A percentile compares a stretch with the other conserved stretches of the same genome.
These are phyloP conservation scores for Dorcus parallelipipedus DNA, from an alignment of 2,888 invertebrate species.

Conservation along the genomic window DNA sequence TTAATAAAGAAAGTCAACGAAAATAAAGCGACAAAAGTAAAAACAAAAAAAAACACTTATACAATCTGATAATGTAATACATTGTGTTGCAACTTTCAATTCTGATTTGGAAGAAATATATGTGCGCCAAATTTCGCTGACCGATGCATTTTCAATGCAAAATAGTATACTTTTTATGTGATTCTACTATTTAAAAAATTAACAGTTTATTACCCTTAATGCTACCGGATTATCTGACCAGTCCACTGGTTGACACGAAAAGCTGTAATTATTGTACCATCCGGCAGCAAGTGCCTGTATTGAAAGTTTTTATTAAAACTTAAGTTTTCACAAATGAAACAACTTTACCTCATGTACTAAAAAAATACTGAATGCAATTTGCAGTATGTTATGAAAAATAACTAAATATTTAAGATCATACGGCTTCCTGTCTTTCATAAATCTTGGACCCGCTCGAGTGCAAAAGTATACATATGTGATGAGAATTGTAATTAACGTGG, in stretches of 20 bases:
- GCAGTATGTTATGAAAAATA: constrained; percentile 79
- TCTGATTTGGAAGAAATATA: no score
- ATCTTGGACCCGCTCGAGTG: constrained; percentile 74
- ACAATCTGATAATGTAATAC: no score
- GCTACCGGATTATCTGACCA: constrained; percentile 58
- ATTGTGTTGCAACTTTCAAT: no score
- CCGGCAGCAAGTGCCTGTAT: constrained; percentile 40
- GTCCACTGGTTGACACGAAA: constrained; percentile 70
- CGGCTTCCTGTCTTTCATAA: constrained; percentile 83
- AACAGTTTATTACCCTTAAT: constrained; percentile 55
- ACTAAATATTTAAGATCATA: constrained; percentile 74
- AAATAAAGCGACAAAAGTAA: no score
- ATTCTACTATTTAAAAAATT: neutral
- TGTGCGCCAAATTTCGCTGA: no score
- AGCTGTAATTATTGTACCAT: constrained; percentile 61
- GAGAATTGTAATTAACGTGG: constrained; percentile 65
- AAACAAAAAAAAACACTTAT: no score
- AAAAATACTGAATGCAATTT: constrained; percentile 78
- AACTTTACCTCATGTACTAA: constrained; percentile 70
- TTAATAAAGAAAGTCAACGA: no score
- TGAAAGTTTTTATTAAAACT: neutral
- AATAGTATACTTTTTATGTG: no score
- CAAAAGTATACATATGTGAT: constrained; percentile 69
- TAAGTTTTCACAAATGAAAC: neutral
- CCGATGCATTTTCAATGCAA: no score